These are phyloP conservation scores for Cheirogaleus major DNA, from an alignment of 2,797 vertebrate genomes.

Conservation along the genomic window DNA sequence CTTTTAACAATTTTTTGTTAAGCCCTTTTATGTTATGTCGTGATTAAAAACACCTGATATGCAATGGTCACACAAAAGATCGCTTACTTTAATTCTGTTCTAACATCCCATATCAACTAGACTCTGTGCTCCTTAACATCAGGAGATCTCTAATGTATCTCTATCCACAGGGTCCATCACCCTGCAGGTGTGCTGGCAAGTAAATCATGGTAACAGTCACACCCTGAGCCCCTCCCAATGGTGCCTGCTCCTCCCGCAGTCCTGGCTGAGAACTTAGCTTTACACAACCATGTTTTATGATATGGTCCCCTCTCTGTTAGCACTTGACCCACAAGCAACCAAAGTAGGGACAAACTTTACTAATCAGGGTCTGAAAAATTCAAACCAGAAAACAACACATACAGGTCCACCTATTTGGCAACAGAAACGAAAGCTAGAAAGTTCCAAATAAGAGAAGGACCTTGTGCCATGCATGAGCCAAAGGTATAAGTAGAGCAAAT, in stretches of 20 bases:
- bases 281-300: not conserved
- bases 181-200: not conserved
- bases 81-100: not conserved
- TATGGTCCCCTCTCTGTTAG: not conserved
- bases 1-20: slow-evolving; percentile 4
- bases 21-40: not conserved
- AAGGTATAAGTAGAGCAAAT: not conserved
- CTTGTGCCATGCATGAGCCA: not conserved
- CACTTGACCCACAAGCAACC: not conserved
- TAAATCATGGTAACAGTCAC: not conserved
- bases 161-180: not conserved
- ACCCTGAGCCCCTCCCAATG: not conserved
- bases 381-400: not conserved
- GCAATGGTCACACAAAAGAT: not conserved
- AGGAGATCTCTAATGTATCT: not conserved
- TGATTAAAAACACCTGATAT: slow-evolving; percentile 39
- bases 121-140: not conserved
- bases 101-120: not conserved
- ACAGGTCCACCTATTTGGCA: not conserved
- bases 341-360: not conserved
- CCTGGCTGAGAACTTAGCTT: not conserved
- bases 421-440: not conserved
- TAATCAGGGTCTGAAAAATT: not conserved
- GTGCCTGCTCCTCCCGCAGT: not conserved
- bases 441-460: not conserved